Percentiles rank a stretch among this genome's conserved stretches.
These are phyloP conservation scores for Arrhopalites spinosus DNA, from an alignment of 2,888 invertebrate genomes.

Conservation along the genomic window DNA sequence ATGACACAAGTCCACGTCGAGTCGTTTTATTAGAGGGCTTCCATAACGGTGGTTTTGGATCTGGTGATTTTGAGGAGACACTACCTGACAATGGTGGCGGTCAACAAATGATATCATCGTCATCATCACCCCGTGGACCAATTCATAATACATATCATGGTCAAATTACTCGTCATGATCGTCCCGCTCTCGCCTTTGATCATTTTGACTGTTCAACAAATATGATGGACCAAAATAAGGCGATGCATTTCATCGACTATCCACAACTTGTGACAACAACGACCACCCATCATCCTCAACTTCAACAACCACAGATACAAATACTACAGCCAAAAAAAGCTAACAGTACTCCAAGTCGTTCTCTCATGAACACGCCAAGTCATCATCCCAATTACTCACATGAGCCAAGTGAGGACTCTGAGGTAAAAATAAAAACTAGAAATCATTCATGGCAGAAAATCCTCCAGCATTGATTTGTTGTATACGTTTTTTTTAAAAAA, in stretches of 20 bases:
- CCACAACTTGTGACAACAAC: conserved; percentile 68
- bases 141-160: conserved; percentile 83
- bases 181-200: conserved; percentile 64
- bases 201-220: conserved; percentile 60
- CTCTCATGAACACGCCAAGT: conserved; percentile 42
- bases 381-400: conserved; percentile 59
- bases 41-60: conserved; percentile 53
- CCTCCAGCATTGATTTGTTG: too few relatives aligned
- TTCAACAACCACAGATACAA: conserved; percentile 64
- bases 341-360: conserved; percentile 45
- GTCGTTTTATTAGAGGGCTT: conserved; percentile 50
- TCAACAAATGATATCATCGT: conserved; percentile 13
- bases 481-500: too few relatives aligned
- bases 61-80: conserved; percentile 35
- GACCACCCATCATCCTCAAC: conserved; percentile 66
- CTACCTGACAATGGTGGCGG: neutral
- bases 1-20: conserved; percentile 46
- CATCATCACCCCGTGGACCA: neutral
- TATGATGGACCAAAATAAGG: conserved; percentile 59
- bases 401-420: conserved; percentile 72
- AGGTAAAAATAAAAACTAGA: conserved; percentile 58
- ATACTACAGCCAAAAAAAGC: conserved; percentile 62
- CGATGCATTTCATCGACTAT: conserved; percentile 59
- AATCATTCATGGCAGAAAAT: neutral
- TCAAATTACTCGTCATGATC: conserved; percentile 71